Conservation (phyloP, 1,140 invertebrate species). For the Zaprionus inermis region DNA sequence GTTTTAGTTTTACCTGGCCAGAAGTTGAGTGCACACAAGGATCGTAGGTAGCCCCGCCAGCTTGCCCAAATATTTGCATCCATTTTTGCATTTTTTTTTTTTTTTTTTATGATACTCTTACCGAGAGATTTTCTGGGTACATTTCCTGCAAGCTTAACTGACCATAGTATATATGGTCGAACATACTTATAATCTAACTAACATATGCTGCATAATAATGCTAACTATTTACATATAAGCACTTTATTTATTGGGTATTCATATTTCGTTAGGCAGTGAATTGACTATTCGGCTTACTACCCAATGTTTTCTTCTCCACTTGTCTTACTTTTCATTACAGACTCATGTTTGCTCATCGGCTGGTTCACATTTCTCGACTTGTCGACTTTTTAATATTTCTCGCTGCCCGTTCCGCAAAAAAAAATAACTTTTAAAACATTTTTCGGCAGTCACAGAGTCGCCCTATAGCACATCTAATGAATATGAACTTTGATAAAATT, state of each 20-base stretch:
- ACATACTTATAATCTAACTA: not conserved
- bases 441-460: constrained; percentile 8
- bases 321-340: constrained; percentile 63
- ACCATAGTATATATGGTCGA: too few relatives aligned
- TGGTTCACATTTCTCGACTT: constrained; percentile 49
- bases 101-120: constrained; percentile 40
- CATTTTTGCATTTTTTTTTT: constrained; percentile 37
- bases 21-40: constrained; percentile 46
- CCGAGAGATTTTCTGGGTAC: not conserved
- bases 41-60: constrained; percentile 35
- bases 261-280: not conserved
- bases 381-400: constrained; percentile 40
- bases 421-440: constrained; percentile 33
- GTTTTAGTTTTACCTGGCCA: constrained; percentile 47
- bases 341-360: constrained; percentile 49
- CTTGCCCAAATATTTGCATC: constrained; percentile 67
- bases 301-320: constrained; percentile 10
- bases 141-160: too few relatives aligned
- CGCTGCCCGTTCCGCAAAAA: constrained; percentile 23
- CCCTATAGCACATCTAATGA: constrained; percentile 34
- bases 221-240: too few relatives aligned
- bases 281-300: constrained; percentile 1
- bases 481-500: constrained; percentile 45
- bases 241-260: accelerated
- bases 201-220: not conserved